These are phyloP conservation scores for Parelbella ahira DNA, from an alignment of 2,888 invertebrate species.

Conservation along the genomic window DNA sequence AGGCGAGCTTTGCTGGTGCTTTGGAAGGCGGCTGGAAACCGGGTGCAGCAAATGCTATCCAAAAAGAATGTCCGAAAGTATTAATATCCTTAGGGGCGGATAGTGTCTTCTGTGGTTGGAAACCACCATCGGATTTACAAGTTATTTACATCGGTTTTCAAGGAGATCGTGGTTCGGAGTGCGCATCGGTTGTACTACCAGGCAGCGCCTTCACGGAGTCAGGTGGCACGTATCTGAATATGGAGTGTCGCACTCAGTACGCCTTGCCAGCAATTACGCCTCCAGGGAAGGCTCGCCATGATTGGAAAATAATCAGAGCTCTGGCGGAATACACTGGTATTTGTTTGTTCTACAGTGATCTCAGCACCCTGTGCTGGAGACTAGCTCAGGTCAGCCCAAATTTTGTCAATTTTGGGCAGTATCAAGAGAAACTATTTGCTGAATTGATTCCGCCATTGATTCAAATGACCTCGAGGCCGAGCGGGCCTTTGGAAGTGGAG, in stretches of 20 bases:
- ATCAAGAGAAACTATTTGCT: conserved; percentile 48
- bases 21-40: conserved; percentile 96
- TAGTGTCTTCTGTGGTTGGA: conserved; percentile 86
- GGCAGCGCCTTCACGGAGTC: conserved; percentile 99
- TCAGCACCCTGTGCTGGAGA: conserved; percentile 43
- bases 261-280: conserved; percentile 93
- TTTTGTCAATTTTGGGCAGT: conserved; percentile 44
- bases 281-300: conserved; percentile 95
- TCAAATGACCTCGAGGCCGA: conserved; percentile 1
- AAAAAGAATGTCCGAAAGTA: conserved; percentile 85
- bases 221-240: conserved; percentile 95
- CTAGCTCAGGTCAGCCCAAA: conserved; percentile 62
- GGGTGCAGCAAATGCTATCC: conserved; percentile 80
- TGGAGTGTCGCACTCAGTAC: conserved; percentile 96
- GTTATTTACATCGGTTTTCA: conserved; percentile 96
- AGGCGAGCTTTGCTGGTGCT: conserved; percentile 95
- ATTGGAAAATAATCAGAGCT: conserved; percentile 95
- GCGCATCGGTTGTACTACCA: conserved; percentile 94
- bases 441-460: conserved; percentile 38
- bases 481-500: conserved; percentile 40
- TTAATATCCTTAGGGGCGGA: conserved; percentile 96
- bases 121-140: conserved; percentile 87
- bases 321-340: conserved; percentile 56
- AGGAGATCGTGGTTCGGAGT: conserved; percentile 94
- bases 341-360: conserved; percentile 49